A percentile compares a stretch with the other conserved stretches of the same genome.
phyloP scores from a whole-genome alignment of 2,113 vertebrate genomes.

The Gymnorhina tibicen region DNA sequence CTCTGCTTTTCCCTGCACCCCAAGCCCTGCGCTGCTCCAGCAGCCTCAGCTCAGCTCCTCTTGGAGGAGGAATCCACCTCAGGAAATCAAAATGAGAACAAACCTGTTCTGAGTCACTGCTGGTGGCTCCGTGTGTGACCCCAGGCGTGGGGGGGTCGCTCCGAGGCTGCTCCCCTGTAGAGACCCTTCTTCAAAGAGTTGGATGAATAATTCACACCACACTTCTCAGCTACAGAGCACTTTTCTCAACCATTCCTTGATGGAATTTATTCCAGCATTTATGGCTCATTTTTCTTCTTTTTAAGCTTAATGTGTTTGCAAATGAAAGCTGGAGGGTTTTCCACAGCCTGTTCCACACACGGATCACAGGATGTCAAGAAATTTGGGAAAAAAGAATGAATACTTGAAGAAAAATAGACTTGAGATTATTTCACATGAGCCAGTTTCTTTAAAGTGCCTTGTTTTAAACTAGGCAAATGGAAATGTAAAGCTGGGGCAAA shows the following conservation, averaged over 20 bases:
- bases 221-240: background rate
- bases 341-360: background rate
- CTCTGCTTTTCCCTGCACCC: background rate
- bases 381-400: background rate
- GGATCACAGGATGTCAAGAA: background rate
- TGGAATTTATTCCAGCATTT: background rate
- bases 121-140: background rate
- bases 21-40: background rate
- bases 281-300: background rate
- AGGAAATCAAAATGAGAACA: accelerated
- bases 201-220: background rate
- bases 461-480: background rate
- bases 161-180: background rate
- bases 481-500: background rate
- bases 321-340: background rate
- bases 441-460: background rate
- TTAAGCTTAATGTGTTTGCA: background rate
- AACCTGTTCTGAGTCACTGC: too few relatives aligned
- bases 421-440: background rate
- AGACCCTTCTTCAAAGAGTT: background rate
- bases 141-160: accelerated
- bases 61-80: background rate
- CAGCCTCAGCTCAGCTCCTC: accelerated
- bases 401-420: background rate
- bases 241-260: background rate